These are phyloP conservation scores for Drosophila pegasa DNA, from an alignment of 2,888 invertebrate species.

Conservation along the genomic window DNA sequence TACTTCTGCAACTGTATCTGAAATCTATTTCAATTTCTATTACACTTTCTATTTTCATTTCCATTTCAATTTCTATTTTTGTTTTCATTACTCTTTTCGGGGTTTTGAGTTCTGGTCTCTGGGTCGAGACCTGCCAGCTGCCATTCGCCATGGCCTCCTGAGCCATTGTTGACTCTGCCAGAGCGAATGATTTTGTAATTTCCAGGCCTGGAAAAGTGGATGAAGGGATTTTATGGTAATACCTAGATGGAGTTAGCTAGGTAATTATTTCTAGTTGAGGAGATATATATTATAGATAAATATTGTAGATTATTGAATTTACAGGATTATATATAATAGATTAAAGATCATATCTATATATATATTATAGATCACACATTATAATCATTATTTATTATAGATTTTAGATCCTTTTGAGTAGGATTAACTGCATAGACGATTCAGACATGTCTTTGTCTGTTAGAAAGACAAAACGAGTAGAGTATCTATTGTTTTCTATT, in stretches of 20 bases:
- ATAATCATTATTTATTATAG: too few species aligned
- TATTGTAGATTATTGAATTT: neutral
- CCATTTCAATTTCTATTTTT: constrained; percentile 19
- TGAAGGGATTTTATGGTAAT: constrained; percentile 15
- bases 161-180: constrained; percentile 64
- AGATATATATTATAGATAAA: neutral
- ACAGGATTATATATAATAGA: neutral
- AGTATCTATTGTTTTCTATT: too few species aligned
- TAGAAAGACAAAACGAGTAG: too few species aligned
- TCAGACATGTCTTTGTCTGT: too few species aligned
- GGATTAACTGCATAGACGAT: too few species aligned
- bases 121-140: constrained; percentile 41
- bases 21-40: constrained; percentile 38
- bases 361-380: too few species aligned
- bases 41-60: constrained; percentile 18
- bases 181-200: constrained; percentile 40
- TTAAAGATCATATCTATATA: too few species aligned
- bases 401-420: neutral
- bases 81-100: constrained; percentile 20
- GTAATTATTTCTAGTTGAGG: neutral
- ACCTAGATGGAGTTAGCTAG: neutral
- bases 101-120: constrained; percentile 9
- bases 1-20: constrained; percentile 49
- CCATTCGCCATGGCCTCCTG: constrained; percentile 9
- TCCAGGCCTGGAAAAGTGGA: neutral